A percentile compares a stretch with the other conserved stretches of the same genome.
Conservation (phyloP, 2,797 vertebrate genomes). For the Microtus obscurus region DNA sequence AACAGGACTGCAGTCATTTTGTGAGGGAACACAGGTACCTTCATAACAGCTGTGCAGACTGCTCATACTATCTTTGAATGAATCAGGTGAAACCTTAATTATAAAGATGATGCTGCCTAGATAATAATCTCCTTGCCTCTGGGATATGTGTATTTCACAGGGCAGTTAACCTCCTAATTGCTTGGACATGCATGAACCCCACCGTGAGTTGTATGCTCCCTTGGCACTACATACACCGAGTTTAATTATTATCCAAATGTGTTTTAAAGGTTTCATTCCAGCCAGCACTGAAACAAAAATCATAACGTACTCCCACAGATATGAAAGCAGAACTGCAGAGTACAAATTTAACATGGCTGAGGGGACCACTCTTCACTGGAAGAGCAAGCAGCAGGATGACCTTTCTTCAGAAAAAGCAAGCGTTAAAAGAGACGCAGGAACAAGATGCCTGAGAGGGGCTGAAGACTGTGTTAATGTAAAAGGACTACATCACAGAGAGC, state of each 20-base stretch:
- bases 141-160: neutral
- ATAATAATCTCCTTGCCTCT: neutral
- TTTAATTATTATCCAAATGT: slow-evolving; percentile 21
- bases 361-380: neutral
- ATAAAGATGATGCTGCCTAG: neutral
- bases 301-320: neutral
- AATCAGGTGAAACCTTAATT: neutral
- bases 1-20: neutral
- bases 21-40: neutral
- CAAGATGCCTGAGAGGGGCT: neutral
- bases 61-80: neutral
- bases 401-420: neutral
- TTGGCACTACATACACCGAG: neutral
- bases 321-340: neutral
- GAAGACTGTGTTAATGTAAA: neutral
- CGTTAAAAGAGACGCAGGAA: neutral
- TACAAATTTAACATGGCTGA: neutral
- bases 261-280: neutral
- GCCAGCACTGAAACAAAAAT: neutral
- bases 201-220: neutral
- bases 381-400: neutral
- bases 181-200: neutral
- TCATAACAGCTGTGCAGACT: neutral
- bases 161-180: neutral
- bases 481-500: neutral